Evolutionary conservation across 2,797 vertebrate genomes (phyloP), one percentile per base, ranked within the genome.

Genomic region (Phataginus tetradactyla): DNA sequence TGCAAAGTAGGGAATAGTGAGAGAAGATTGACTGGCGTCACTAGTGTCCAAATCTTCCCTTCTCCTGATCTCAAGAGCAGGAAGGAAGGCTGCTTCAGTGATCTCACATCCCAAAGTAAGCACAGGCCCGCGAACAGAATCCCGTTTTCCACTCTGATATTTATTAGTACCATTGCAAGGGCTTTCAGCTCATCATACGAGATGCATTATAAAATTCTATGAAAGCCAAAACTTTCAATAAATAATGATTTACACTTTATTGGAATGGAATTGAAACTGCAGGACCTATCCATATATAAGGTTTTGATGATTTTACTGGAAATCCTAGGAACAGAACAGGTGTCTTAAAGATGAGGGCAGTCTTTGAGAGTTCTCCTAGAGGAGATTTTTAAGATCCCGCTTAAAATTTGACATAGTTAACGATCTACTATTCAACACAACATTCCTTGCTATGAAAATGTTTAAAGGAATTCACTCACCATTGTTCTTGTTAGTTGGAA

Each of bases 381-480:
- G 69, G 63, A 66, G 74, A 57, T 53, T 66, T 91, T 86, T 91
- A 96, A 91, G 81, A 53, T 32, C 11, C 9, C 5, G 3, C 91
- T 97, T 95, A 95, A 97, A 95, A 78, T 96, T 59, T 86, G 97
- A 93, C 97, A 96, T 96, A 61, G 45, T 98, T 97, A 96, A 95
- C 97, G 95, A 98, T 97, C 96, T 97, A 90, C 95, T 97, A 95
- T 98, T 98, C 98, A 98, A 97, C 97, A 78, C 91, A 97, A 96
- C 96, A 98, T 97, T 98, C 96, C 97, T 97, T 97, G 86, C 97
- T 98, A 97, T 97, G 96, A 98, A 98, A 98, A 98, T 97, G 95
- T 98, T 98, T 98, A 98, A 98, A 98, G 97, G 98, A 98, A 98
- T 98, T 98, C 98, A 97, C 97, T 98, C 98, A 94, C 98, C 98